Evolutionary conservation across 2,113 vertebrate species (phyloP).

Genomic region (Oryctolagus cuniculus): DNA sequence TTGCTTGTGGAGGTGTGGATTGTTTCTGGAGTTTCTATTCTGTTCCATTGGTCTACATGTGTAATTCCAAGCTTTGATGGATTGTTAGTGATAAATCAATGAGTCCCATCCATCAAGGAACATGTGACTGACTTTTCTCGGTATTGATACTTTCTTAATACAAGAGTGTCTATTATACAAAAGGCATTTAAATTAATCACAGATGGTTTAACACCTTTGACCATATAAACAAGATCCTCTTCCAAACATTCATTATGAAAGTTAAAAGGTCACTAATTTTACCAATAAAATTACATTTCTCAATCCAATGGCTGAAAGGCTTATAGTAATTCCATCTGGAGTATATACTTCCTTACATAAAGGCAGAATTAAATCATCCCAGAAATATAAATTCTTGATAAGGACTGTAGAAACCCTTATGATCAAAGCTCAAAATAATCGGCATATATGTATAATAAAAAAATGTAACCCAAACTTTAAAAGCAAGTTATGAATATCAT

Average conservation of each 20-base stretch:
- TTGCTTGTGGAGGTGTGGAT: too few relatives aligned
- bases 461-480: background rate
- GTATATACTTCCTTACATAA: background rate
- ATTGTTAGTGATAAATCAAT: background rate
- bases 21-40: too few relatives aligned
- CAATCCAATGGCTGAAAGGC: background rate
- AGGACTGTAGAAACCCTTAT: background rate
- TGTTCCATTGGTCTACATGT: too few relatives aligned
- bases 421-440: slow-evolving; percentile 7
- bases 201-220: background rate
- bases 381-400: background rate
- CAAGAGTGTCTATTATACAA: background rate
- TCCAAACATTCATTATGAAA: background rate
- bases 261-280: background rate
- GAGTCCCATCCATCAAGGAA: background rate
- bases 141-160: background rate
- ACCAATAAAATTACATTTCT: slow-evolving; percentile 23
- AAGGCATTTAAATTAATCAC: background rate
- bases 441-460: background rate
- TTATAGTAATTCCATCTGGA: background rate
- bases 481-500: background rate
- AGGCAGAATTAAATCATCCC: background rate
- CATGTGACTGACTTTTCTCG: background rate
- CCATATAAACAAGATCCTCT: background rate
- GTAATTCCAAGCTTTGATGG: background rate